phyloP scores from a whole-genome alignment of 2,888 invertebrate species.

The Oligia fasciuncula region DNA sequence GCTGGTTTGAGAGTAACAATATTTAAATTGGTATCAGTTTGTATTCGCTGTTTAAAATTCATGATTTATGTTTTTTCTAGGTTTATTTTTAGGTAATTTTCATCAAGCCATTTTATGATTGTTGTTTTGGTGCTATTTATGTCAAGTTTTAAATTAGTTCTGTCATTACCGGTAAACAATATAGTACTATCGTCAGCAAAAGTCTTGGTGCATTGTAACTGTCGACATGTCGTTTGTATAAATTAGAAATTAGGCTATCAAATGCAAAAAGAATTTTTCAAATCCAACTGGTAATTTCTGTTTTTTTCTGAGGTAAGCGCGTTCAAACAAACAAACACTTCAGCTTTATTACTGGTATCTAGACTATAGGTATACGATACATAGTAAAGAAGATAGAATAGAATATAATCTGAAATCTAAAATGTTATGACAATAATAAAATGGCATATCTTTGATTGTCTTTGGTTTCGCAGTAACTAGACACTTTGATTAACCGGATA shows the following conservation, averaged over 20 bases:
- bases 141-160: too few species aligned
- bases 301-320: too few species aligned
- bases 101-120: too few species aligned
- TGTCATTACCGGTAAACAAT: too few species aligned
- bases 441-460: slow-evolving; percentile 48
- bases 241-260: neutral
- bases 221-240: neutral
- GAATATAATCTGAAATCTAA: slow-evolving; percentile 54
- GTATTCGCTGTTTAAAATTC: too few species aligned
- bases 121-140: too few species aligned
- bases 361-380: neutral
- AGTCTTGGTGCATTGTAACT: neutral
- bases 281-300: neutral
- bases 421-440: slow-evolving; percentile 56
- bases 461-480: slow-evolving; percentile 36
- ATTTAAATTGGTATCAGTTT: too few species aligned
- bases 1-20: too few species aligned
- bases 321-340: neutral
- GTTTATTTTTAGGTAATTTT: too few species aligned
- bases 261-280: neutral
- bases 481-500: slow-evolving; percentile 30
- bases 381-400: neutral
- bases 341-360: neutral
- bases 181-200: neutral
- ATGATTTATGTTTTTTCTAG: too few species aligned